A percentile compares a stretch with the other conserved stretches of the same genome.
phyloP scores from a whole-genome alignment of 2,888 invertebrate species.

The Eupeodes latifasciatus region DNA sequence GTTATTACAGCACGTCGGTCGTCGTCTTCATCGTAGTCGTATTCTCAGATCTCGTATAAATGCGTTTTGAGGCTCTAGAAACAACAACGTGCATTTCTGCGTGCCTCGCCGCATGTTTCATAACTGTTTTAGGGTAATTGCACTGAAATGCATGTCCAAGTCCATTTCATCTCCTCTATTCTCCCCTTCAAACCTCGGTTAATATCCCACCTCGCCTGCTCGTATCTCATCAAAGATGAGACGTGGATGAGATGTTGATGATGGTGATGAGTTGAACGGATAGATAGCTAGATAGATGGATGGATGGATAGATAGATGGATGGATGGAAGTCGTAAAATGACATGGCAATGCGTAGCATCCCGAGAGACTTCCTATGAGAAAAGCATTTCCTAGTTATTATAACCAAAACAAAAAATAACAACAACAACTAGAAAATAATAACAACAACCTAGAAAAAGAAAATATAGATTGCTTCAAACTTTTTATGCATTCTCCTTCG shows the following conservation, averaged over 20 bases:
- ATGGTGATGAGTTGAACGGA: slow-evolving; percentile 71
- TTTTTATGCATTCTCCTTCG: slow-evolving; percentile 30
- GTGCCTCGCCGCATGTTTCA: slow-evolving; percentile 74
- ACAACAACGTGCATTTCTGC: slow-evolving; percentile 54
- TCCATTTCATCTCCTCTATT: slow-evolving; percentile 7
- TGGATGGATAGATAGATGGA: slow-evolving; percentile 50
- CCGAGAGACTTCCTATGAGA: slow-evolving; percentile 65
- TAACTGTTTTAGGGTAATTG: slow-evolving; percentile 75
- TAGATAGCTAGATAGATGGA: slow-evolving; percentile 61
- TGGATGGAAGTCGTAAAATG: slow-evolving; percentile 74
- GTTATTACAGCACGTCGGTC: slow-evolving; percentile 66
- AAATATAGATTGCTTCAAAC: slow-evolving; percentile 37
- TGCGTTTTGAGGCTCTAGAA: slow-evolving; percentile 34
- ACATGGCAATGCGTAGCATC: slow-evolving; percentile 76
- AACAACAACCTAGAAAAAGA: not conserved
- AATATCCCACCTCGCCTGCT: not conserved
- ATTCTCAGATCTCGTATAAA: slow-evolving; percentile 53
- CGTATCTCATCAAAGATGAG: slow-evolving; percentile 45
- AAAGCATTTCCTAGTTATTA: slow-evolving; percentile 74
- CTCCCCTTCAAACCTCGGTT: not conserved
- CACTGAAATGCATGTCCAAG: slow-evolving; percentile 69
- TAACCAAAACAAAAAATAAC: slow-evolving; percentile 35
- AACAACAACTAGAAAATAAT: slow-evolving; percentile 17
- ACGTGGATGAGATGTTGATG: slow-evolving; percentile 72
- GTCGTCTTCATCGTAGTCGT: too few species aligned